These are phyloP conservation scores for Labrus mixtus DNA, from an alignment of 2,113 vertebrate species.

Conservation along the genomic window DNA sequence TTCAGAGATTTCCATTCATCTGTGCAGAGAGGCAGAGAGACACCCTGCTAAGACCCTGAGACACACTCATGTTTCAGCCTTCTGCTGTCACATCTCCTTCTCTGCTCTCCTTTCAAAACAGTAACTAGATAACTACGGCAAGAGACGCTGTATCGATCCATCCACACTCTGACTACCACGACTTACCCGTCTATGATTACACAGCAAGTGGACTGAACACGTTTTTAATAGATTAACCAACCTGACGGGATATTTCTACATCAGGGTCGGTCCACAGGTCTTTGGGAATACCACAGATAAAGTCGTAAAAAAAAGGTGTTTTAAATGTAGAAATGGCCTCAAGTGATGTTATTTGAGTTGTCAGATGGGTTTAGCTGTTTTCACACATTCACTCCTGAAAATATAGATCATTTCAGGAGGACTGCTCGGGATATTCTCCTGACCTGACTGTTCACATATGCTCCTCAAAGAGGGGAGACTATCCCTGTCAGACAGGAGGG, in stretches of 20 bases:
- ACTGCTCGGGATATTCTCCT: too few relatives aligned
- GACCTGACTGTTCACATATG: too few relatives aligned
- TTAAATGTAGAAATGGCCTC: neutral
- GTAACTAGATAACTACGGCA: conserved; percentile 50
- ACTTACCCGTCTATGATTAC: conserved; percentile 44
- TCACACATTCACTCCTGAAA: too few relatives aligned
- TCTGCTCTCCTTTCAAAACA: conserved; percentile 44
- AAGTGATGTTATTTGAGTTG: neutral
- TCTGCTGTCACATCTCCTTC: conserved; percentile 33
- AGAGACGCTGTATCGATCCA: conserved; percentile 20
- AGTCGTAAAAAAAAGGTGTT: too few relatives aligned
- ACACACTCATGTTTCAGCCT: conserved; percentile 50
- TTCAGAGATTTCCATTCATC: conserved; percentile 23
- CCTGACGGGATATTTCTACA: neutral
- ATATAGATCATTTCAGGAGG: too few relatives aligned
- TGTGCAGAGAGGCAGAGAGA: neutral
- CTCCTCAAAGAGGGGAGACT: too few relatives aligned
- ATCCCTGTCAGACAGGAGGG: too few relatives aligned
- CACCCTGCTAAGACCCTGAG: conserved; percentile 5
- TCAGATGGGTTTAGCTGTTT: too few relatives aligned
- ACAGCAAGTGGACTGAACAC: conserved; percentile 5
- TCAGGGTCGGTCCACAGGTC: neutral
- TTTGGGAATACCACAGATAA: too few relatives aligned
- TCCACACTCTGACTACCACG: conserved; percentile 46
- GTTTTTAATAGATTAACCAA: conserved; percentile 20